Evolutionary conservation across 2,888 invertebrate genomes (phyloP).

Genomic region (Hedychridium roseum): DNA sequence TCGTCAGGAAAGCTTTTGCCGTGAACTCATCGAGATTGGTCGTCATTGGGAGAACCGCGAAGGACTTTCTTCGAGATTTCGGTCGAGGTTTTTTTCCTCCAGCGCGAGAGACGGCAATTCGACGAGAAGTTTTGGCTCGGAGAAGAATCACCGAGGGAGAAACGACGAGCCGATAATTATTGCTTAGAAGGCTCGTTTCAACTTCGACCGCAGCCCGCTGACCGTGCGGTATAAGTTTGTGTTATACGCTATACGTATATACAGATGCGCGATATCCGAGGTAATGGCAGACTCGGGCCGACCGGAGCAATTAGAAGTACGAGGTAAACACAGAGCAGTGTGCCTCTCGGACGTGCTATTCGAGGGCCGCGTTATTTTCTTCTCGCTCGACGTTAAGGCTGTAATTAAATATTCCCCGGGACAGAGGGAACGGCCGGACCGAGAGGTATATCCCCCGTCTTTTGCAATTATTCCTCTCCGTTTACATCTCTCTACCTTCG

Average conservation of each 20-base stretch:
- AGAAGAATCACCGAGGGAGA: too few relatives aligned
- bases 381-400: constrained; percentile 48
- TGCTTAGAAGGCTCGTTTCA: constrained; percentile 26
- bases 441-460: constrained; percentile 17
- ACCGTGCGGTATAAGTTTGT: background rate
- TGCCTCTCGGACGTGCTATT: constrained; percentile 27
- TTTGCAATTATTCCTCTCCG: constrained; percentile 4
- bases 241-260: constrained; percentile 24
- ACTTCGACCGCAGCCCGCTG: constrained; percentile 19
- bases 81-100: too few relatives aligned
- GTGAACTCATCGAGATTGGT: background rate
- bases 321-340: constrained; percentile 59
- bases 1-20: background rate
- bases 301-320: constrained; percentile 60
- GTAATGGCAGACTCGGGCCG: constrained; percentile 47
- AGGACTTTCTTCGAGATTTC: too few relatives aligned
- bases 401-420: constrained; percentile 58
- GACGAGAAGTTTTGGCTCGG: too few relatives aligned
- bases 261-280: constrained; percentile 39
- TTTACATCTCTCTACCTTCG: background rate
- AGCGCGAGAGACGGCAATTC: too few relatives aligned
- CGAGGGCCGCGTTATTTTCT: constrained; percentile 51
- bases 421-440: constrained; percentile 29
- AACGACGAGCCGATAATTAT: constrained; percentile 47
- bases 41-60: background rate